Base-by-base conservation (phyloP, 2,888 invertebrate species). In the Geophilus truncorum region DNA sequence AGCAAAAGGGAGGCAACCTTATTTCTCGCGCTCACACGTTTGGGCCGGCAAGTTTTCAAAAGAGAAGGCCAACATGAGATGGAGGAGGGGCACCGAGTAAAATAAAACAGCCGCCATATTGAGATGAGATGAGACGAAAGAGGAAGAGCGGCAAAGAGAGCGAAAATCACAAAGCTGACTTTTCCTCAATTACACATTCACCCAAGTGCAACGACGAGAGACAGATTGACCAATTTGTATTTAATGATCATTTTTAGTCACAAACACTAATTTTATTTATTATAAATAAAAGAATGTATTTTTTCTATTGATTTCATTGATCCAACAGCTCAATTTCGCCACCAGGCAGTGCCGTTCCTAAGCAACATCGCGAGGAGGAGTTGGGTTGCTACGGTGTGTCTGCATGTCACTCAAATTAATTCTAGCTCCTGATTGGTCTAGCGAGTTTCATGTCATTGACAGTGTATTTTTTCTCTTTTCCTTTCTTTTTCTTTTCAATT, bases 371-470 rank as follows among this genome's bases (percentile, higher is more conserved):
- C 4, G 32, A 6, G n/a, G 51, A n/a, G 18, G 40, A 40, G 40
- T 40, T 40, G 40, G n/a, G 40, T 40, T 40, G 40, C 15, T 12
- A 40, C 12, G 10, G 57, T 62, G 21, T 62, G 23, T 23, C 28
- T 28, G 70, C 18, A 18, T 70, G 70, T 70, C 70, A 70, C 25
- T 70, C 70, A 70, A 70, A 70, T 25, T 70, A 70, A 70, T 70
- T 23, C 70, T 70, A 10, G 10, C 12, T 28, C 28, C 70, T 70
- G 70, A 70, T 70, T 70, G 70, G 70, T 70, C 70, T 28, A 70
- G 70, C 70, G 25, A n/a, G 70, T 70, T 70, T 23, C 70, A 70
- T 70, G 70, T 70, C 70, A 70, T 70, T 70, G 70, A 70, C 10
- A 70, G 70, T 70, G 70, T 70, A 70, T 25, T 70, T 70, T 70